A percentile compares a stretch with the other conserved stretches of the same genome.
These are phyloP conservation scores for Sebastes aleutianus DNA, from an alignment of 2,797 vertebrate genomes.

Conservation along the genomic window DNA sequence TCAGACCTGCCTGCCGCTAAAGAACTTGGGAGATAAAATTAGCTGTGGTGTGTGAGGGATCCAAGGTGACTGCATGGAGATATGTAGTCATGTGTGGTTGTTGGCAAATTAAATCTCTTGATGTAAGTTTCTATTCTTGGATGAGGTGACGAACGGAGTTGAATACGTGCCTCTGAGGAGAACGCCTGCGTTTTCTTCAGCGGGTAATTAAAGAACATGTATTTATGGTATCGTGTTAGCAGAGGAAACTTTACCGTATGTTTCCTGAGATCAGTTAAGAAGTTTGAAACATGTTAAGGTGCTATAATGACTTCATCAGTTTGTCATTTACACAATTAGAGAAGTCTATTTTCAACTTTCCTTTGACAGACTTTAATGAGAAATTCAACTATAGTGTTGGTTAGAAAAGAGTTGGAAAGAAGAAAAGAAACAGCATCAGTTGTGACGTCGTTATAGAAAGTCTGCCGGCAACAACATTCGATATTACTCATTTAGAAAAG, in stretches of 20 bases:
- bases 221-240: conserved; percentile 35
- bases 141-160: conserved; percentile 52
- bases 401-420: background rate
- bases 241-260: conserved; percentile 15
- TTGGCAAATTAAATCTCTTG: conserved; percentile 66
- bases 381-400: background rate
- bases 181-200: conserved; percentile 16
- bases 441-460: too few relatives aligned
- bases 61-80: conserved; percentile 52
- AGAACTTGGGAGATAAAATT: conserved; percentile 61
- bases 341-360: conserved; percentile 13
- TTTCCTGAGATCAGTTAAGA: conserved; percentile 17
- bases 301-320: conserved; percentile 26
- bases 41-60: conserved; percentile 40
- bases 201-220: conserved; percentile 51
- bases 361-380: conserved; percentile 27
- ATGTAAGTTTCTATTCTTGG: conserved; percentile 69
- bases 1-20: conserved; percentile 55
- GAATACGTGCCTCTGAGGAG: conserved; percentile 18
- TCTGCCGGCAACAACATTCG: too few relatives aligned
- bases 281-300: conserved; percentile 19
- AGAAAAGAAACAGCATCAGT: background rate
- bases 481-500: too few relatives aligned
- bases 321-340: conserved; percentile 26
- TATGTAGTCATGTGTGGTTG: conserved; percentile 55